These are phyloP conservation scores for Channallabes apus DNA, from an alignment of 2,797 vertebrate species.

Conservation along the genomic window DNA sequence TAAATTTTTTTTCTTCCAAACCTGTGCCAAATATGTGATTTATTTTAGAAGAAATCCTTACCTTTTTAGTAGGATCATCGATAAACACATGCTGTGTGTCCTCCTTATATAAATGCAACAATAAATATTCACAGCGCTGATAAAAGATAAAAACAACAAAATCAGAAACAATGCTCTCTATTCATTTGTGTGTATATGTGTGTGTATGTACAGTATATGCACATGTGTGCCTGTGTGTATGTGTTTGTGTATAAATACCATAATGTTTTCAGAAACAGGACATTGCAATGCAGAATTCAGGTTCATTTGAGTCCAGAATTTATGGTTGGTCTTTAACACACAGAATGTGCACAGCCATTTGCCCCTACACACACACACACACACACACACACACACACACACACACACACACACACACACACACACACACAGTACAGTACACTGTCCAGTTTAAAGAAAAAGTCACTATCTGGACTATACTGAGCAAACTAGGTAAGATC, in stretches of 20 bases:
- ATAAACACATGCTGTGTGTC: conserved; percentile 31
- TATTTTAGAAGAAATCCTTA: conserved; percentile 18
- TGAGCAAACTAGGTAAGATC: too few species aligned
- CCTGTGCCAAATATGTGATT: too few species aligned
- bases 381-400: too few species aligned
- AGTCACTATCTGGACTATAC: too few species aligned
- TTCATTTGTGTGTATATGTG: neutral
- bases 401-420: too few species aligned
- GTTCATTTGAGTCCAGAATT: conserved; percentile 34
- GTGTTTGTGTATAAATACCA: conserved; percentile 21
- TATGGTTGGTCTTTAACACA: conserved; percentile 42
- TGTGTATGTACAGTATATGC: neutral
- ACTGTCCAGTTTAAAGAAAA: too few species aligned
- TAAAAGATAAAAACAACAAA: conserved; percentile 11
- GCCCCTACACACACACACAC: neutral
- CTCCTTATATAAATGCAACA: conserved; percentile 40
- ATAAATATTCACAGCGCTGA: conserved; percentile 49
- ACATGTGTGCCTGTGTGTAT: conserved; percentile 2
- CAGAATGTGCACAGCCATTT: conserved; percentile 72
- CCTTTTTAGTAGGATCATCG: conserved; percentile 18
- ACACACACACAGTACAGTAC: too few species aligned
- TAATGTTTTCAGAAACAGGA: conserved; percentile 43
- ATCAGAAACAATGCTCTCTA: neutral
- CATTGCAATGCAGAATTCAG: conserved; percentile 27
- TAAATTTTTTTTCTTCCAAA: too few species aligned